These are phyloP conservation scores for Axis porcinus DNA, from an alignment of 2,113 vertebrate genomes.

Conservation along the genomic window DNA sequence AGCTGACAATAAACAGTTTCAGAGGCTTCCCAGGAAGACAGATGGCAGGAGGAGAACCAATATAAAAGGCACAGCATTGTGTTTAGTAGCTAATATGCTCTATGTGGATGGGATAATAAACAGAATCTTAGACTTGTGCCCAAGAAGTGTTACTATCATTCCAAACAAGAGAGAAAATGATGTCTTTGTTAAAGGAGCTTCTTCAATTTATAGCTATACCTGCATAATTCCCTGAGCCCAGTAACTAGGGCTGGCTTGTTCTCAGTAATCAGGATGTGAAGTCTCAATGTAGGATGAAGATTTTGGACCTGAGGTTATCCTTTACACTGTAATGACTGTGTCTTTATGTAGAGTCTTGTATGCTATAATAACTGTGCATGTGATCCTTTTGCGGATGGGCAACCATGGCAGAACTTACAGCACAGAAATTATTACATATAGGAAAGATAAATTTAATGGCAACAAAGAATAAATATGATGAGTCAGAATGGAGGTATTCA, in stretches of 20 bases:
- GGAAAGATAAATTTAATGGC: not conserved
- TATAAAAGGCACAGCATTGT: not conserved
- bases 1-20: slow-evolving; percentile 43
- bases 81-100: slow-evolving; percentile 38
- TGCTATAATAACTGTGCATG: not conserved
- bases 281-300: not conserved
- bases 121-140: slow-evolving; percentile 61
- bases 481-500: not conserved
- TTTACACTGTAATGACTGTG: not conserved
- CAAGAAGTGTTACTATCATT: slow-evolving; percentile 30
- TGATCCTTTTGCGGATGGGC: not conserved
- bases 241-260: not conserved
- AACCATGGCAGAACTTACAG: not conserved
- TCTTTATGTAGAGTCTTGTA: not conserved
- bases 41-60: slow-evolving; percentile 32
- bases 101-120: slow-evolving; percentile 71
- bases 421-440: not conserved
- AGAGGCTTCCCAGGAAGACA: slow-evolving; percentile 29
- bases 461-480: not conserved
- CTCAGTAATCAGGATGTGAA: not conserved
- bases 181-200: slow-evolving; percentile 12
- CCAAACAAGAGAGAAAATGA: slow-evolving; percentile 73
- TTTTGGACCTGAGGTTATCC: not conserved
- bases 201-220: not conserved
- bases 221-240: not conserved